Evolutionary conservation across 2,113 vertebrate genomes (phyloP).

Genomic region (Phrynosoma blainvillii): DNA sequence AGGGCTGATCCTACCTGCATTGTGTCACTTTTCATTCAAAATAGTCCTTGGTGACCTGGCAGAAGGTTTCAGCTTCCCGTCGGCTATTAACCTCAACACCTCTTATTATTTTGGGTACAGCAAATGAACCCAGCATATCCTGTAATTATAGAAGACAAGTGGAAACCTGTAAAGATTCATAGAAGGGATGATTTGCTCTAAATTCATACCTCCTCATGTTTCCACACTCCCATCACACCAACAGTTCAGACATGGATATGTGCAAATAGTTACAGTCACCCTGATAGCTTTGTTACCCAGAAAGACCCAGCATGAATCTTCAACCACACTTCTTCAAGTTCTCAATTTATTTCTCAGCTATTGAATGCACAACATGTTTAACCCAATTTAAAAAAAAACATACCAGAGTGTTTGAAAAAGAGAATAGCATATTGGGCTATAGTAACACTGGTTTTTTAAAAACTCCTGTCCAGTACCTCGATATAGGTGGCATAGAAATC

Average conservation of each 20-base stretch:
- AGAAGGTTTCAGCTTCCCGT: conserved; percentile 14
- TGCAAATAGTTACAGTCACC: background rate
- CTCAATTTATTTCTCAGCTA: background rate
- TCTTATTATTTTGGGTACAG: conserved; percentile 20
- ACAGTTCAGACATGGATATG: background rate
- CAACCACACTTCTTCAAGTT: background rate
- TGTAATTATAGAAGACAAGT: conserved; percentile 27
- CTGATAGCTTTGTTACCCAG: background rate
- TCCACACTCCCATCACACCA: background rate
- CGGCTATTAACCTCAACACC: conserved; percentile 20
- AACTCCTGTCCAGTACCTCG: background rate
- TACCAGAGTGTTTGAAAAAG: background rate
- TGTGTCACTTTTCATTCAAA: conserved; percentile 4
- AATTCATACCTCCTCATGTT: background rate
- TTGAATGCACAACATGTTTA: background rate
- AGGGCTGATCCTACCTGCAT: background rate
- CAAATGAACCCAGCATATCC: conserved; percentile 1
- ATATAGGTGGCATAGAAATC: background rate
- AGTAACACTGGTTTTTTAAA: background rate
- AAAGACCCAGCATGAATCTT: background rate
- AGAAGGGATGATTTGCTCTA: background rate
- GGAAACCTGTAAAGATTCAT: conserved; percentile 22
- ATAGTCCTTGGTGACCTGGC: conserved; percentile 6
- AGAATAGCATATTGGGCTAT: background rate
- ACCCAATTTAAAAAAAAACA: background rate